phyloP scores from a whole-genome alignment of 2,888 invertebrate genomes.

The Drosophila dives region DNA sequence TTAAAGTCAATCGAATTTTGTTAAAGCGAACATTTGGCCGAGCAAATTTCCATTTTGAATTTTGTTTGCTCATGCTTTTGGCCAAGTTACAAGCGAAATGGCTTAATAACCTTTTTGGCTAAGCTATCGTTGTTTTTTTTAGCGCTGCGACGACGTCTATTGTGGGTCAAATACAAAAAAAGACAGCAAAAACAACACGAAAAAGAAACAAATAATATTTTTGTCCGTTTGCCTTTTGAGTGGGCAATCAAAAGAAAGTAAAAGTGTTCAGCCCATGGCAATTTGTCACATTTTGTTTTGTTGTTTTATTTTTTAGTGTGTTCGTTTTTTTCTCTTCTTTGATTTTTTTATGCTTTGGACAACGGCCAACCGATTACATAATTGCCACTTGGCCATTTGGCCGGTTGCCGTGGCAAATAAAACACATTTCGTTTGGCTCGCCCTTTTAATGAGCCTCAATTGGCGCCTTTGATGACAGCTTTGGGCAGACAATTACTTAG shows the following conservation, averaged over 20 bases:
- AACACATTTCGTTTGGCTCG: slow-evolving; percentile 54
- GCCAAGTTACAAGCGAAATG: slow-evolving; percentile 42
- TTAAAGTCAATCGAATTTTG: background rate
- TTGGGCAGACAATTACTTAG: slow-evolving; percentile 42
- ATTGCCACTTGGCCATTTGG: slow-evolving; percentile 58
- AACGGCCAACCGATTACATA: slow-evolving; percentile 61
- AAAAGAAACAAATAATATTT: slow-evolving; percentile 42
- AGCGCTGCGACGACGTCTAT: slow-evolving; percentile 20
- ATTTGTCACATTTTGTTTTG: slow-evolving; percentile 54
- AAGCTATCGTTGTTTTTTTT: slow-evolving; percentile 28
- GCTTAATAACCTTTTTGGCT: slow-evolving; percentile 64
- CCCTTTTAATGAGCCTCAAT: slow-evolving; percentile 55
- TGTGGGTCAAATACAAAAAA: slow-evolving; percentile 42
- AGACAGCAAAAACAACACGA: slow-evolving; percentile 19
- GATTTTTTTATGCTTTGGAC: slow-evolving; percentile 54
- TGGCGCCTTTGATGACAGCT: slow-evolving; percentile 50
- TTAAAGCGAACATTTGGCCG: background rate
- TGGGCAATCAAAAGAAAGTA: slow-evolving; percentile 72
- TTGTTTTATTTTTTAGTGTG: slow-evolving; percentile 31
- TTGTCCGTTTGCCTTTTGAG: slow-evolving; percentile 48
- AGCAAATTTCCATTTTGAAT: background rate
- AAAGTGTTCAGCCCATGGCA: slow-evolving; percentile 60
- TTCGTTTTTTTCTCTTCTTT: slow-evolving; percentile 42
- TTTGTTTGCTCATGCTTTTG: slow-evolving; percentile 23
- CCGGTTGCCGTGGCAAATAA: slow-evolving; percentile 56